A percentile compares a stretch with the other conserved stretches of the same genome.
These are phyloP conservation scores for Streblospio benedicti DNA, from an alignment of 1,140 invertebrate species.

Conservation along the genomic window DNA sequence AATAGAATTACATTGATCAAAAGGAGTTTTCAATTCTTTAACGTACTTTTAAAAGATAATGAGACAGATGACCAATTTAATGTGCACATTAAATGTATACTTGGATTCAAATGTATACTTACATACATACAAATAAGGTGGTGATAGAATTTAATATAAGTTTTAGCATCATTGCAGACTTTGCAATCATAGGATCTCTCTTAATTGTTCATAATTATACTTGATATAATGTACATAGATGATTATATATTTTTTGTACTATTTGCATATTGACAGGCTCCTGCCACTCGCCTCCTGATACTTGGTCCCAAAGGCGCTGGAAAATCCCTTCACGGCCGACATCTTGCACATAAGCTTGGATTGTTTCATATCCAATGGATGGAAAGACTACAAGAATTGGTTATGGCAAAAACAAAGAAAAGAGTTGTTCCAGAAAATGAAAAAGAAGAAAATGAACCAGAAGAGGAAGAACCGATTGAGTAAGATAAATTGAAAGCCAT, in stretches of 20 bases:
- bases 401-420: slow-evolving; percentile 46
- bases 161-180: too few species aligned
- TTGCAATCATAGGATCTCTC: too few species aligned
- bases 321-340: slow-evolving; percentile 41
- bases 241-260: neutral
- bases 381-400: slow-evolving; percentile 45
- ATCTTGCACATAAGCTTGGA: slow-evolving; percentile 41
- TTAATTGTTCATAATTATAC: too few species aligned
- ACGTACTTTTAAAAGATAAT: too few species aligned
- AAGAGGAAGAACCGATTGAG: slow-evolving; percentile 17
- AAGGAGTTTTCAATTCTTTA: too few species aligned
- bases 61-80: too few species aligned
- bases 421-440: slow-evolving; percentile 42
- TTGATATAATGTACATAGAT: too few species aligned
- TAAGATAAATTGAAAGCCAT: neutral
- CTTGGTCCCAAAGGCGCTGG: slow-evolving; percentile 42
- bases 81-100: too few species aligned
- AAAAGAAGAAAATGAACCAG: slow-evolving; percentile 28
- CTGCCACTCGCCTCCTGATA: slow-evolving; percentile 39
- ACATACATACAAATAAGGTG: too few species aligned
- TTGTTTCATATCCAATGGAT: slow-evolving; percentile 47
- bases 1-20: too few species aligned
- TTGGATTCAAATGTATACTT: too few species aligned
- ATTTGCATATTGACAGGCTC: slow-evolving; percentile 28
- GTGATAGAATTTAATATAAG: too few species aligned